Percentiles rank a stretch among this genome's conserved stretches.
Conservation (phyloP, 1,140 invertebrate species). For the Apis mellifera region Amel_HAv3.1 CM009940.2:7562001-7562500, state of each 20-base stretch:
- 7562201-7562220: slow-evolving; percentile 84
- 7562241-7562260: slow-evolving; percentile 89
- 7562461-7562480: slow-evolving; percentile 85
- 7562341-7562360: not conserved
- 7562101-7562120: slow-evolving; percentile 85
- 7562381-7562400: slow-evolving; percentile 81
- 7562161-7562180: slow-evolving; percentile 85
- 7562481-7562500: slow-evolving; percentile 85
- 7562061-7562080: slow-evolving; percentile 89
- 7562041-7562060: slow-evolving; percentile 85
- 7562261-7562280: slow-evolving; percentile 85
- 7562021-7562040: slow-evolving; percentile 61
- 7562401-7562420: slow-evolving; percentile 84
- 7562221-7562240: slow-evolving; percentile 93
- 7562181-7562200: slow-evolving; percentile 82
- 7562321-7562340: too few relatives aligned
- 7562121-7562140: slow-evolving; percentile 89
- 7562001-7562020: not conserved
- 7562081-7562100: slow-evolving; percentile 89
- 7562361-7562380: slow-evolving; percentile 41
- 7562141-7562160: slow-evolving; percentile 88
- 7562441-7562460: slow-evolving; percentile 92
- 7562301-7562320: not conserved
- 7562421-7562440: slow-evolving; percentile 87
- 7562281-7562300: slow-evolving; percentile 81